Evolutionary conservation across 2,888 invertebrate species (phyloP).

Genomic region (Agrotis exclamationis): DNA sequence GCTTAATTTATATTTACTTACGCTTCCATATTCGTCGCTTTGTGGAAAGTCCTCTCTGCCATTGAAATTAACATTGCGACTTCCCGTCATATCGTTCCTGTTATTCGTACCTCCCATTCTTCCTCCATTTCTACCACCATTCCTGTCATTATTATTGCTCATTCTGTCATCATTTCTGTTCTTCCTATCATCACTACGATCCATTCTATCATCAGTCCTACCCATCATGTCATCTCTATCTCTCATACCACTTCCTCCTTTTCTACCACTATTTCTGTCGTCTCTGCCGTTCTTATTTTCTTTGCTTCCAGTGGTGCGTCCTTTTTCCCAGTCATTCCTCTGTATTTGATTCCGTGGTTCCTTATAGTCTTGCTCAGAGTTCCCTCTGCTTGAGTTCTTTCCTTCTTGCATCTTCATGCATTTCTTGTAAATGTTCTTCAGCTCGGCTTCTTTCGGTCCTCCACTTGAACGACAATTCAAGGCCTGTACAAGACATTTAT

Average conservation of each 20-base stretch:
- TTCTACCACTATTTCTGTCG: conserved; percentile 63
- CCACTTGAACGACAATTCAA: conserved; percentile 92
- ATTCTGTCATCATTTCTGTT: conserved; percentile 59
- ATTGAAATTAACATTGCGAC: conserved; percentile 62
- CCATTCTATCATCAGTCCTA: conserved; percentile 65
- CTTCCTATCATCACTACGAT: conserved; percentile 58
- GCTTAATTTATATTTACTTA: conserved; percentile 67
- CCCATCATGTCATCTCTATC: conserved; percentile 67
- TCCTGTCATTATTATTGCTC: conserved; percentile 49
- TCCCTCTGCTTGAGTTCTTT: conserved; percentile 73
- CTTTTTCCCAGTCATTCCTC: conserved; percentile 72
- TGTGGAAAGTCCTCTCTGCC: conserved; percentile 75
- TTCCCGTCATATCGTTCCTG: conserved; percentile 59
- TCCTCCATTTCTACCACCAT: conserved; percentile 34
- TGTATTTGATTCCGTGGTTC: conserved; percentile 72
- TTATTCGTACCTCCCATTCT: conserved; percentile 36
- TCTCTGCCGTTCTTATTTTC: conserved; percentile 67
- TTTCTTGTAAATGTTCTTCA: conserved; percentile 90
- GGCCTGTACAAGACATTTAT: conserved; percentile 75
- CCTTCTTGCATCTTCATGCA: conserved; percentile 89
- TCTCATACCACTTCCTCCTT: conserved; percentile 51
- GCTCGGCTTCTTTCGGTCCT: conserved; percentile 90
- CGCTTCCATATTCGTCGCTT: conserved; percentile 76
- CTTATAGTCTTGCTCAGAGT: conserved; percentile 77
- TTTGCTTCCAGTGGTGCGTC: conserved; percentile 62